Conservation (phyloP, 2,797 vertebrate species). For the Hippopotamyrus pictus region DNA sequence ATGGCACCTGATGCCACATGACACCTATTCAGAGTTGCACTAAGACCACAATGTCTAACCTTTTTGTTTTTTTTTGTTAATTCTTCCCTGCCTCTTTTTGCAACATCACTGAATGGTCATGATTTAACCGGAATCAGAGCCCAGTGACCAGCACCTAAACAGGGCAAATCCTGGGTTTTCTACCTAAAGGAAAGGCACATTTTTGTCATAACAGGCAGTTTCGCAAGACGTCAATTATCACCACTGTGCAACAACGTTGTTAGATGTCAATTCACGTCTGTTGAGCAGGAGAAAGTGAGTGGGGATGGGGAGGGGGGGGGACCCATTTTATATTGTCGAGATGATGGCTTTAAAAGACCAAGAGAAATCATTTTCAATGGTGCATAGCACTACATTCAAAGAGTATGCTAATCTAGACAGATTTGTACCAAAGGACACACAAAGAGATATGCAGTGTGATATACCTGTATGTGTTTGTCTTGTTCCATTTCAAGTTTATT, state of each 20-base stretch:
- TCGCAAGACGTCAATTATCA: slow-evolving; percentile 53
- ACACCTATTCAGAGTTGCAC: neutral
- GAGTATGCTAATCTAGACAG: neutral
- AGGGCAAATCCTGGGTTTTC: slow-evolving; percentile 43
- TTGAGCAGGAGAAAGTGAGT: slow-evolving; percentile 17
- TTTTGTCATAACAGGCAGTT: slow-evolving; percentile 66
- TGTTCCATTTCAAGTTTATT: slow-evolving; percentile 7
- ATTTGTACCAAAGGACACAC: neutral
- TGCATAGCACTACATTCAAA: slow-evolving; percentile 77
- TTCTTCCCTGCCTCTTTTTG: neutral
- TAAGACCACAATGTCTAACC: neutral
- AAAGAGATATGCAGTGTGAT: neutral
- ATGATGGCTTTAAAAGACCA: slow-evolving; percentile 33
- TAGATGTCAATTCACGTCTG: slow-evolving; percentile 32
- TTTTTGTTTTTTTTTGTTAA: neutral
- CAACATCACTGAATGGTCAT: neutral
- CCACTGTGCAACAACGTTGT: slow-evolving; percentile 27
- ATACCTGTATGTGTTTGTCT: neutral
- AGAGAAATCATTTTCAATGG: slow-evolving; percentile 54
- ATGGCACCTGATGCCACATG: slow-evolving; percentile 29
- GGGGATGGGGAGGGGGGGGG: neutral
- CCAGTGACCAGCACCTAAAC: slow-evolving; percentile 43
- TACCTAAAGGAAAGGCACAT: slow-evolving; percentile 67
- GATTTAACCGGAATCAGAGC: slow-evolving; percentile 26
- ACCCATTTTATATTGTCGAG: slow-evolving; percentile 29